Evolutionary conservation across 2,888 invertebrate genomes (phyloP), one percentile per base, ranked within the genome.

Genomic region (Melinaea menophilus): DNA sequence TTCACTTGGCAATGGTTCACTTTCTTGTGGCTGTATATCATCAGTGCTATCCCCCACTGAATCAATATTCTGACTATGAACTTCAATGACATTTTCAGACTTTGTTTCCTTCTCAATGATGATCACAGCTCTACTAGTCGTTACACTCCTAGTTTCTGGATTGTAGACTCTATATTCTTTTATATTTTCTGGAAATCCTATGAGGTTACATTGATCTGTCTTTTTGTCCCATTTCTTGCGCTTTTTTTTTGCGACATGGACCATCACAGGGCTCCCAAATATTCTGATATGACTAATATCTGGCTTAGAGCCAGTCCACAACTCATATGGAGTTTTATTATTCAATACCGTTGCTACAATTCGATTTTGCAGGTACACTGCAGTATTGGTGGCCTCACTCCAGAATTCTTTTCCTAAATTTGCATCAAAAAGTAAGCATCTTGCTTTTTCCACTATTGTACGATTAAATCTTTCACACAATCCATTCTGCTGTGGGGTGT

Each of bases 251-350:
- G 67, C 58, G 0, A 70, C 58, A 57, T 70, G 66, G 0, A 67
- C 67, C 68, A 70, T 70, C 0, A 64, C 65, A 9, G 59, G 51
- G 31, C 66, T 66, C 3, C 66, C 67, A 61, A 69, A 69, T n/a
- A 69, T 48, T 33, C 67, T 54, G 9, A 68, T 47, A 59, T 68
- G 61, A 33, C 59, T 57, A n/a, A 70, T 22, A 58, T 66, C 58
- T 9, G 67, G 65, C 54, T 66, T 66, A 4, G 11, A n/a, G 46
- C 46, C 46, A n/a, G 46, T 47, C 46, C 46, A 47, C n/a, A 47
- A 11, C n/a, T 47, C 12, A 47, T 47, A 47, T 47, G 46, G 3
- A 47, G 46, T 47, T 47, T 47, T n/a, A n/a, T 47, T 47, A 47
- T 47, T 2, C n/a, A 47, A 1, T 47, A 4, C 46, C 46, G 35